A percentile compares a stretch with the other conserved stretches of the same genome.
Evolutionary conservation across 2,888 invertebrate species (phyloP).

Genomic region (Rotaria sp.): DNA sequence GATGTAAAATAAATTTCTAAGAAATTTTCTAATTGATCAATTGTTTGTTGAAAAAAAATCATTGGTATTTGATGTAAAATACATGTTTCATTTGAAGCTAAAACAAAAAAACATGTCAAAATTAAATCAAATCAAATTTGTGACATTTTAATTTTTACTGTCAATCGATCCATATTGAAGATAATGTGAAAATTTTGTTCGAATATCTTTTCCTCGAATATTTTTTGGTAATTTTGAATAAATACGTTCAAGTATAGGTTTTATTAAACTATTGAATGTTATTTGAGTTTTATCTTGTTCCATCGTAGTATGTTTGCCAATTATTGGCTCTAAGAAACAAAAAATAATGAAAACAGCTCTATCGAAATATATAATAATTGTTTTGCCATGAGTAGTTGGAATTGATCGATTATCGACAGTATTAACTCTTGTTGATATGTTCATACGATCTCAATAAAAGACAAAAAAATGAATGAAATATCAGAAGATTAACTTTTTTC

Average conservation of each 20-base stretch:
- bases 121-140: no score
- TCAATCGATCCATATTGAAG: not conserved
- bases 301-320: not conserved
- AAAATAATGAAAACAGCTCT: not conserved
- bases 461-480: not conserved
- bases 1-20: not conserved
- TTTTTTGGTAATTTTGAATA: not conserved
- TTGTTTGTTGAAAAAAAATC: no score
- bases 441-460: not conserved
- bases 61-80: not conserved
- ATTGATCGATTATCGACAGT: not conserved
- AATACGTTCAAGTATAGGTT: not conserved
- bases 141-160: not conserved
- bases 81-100: slow-evolving; percentile 11
- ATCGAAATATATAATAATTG: no score
- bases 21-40: not conserved
- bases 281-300: not conserved
- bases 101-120: not conserved
- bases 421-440: not conserved
- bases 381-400: not conserved
- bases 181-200: slow-evolving; percentile 14
- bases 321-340: not conserved
- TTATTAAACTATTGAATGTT: not conserved
- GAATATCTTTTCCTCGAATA: slow-evolving; percentile 2
- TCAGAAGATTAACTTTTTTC: no score